Conservation (phyloP, 2,888 invertebrate species). For the Bombyx huttoni region DNA sequence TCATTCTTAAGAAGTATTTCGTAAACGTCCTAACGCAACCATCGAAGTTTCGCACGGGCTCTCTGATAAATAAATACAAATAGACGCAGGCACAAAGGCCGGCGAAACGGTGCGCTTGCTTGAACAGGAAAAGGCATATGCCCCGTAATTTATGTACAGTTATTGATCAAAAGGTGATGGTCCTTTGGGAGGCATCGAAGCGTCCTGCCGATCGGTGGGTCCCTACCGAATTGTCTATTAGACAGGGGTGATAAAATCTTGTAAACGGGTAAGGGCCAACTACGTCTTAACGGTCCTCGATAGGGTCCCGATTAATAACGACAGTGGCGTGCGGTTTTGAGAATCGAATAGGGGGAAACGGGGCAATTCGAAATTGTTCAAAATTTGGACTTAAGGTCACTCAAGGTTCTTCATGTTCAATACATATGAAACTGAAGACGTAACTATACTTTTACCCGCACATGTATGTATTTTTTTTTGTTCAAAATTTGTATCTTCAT, state of each 20-base stretch:
- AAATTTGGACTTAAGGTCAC: background rate
- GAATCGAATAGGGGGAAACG: background rate
- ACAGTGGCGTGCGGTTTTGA: constrained; percentile 1
- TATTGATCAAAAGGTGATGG: constrained; percentile 69
- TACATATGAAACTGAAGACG: too few relatives aligned
- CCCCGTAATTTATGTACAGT: constrained; percentile 69
- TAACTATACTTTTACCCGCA: too few relatives aligned
- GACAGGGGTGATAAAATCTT: constrained; percentile 60
- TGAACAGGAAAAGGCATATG: constrained; percentile 66
- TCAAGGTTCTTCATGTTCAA: background rate
- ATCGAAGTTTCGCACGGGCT: constrained; percentile 20
- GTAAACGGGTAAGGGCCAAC: constrained; percentile 27
- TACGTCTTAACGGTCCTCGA: constrained; percentile 32
- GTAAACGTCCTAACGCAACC: constrained; percentile 16
- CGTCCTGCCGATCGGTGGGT: constrained; percentile 43
- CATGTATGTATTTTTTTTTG: too few relatives aligned
- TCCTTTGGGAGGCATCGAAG: constrained; percentile 63
- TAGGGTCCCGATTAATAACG: constrained; percentile 21
- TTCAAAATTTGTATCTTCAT: background rate
- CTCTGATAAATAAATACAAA: constrained; percentile 25
- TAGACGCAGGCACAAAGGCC: constrained; percentile 41
- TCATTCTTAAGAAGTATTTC: constrained; percentile 6
- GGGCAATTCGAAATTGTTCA: background rate
- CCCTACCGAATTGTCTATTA: constrained; percentile 55
- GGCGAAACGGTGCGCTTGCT: constrained; percentile 45